A percentile compares a stretch with the other conserved stretches of the same genome.
Evolutionary conservation across 2,797 vertebrate genomes (phyloP).

Genomic region (Lutjanus campechanus): DNA sequence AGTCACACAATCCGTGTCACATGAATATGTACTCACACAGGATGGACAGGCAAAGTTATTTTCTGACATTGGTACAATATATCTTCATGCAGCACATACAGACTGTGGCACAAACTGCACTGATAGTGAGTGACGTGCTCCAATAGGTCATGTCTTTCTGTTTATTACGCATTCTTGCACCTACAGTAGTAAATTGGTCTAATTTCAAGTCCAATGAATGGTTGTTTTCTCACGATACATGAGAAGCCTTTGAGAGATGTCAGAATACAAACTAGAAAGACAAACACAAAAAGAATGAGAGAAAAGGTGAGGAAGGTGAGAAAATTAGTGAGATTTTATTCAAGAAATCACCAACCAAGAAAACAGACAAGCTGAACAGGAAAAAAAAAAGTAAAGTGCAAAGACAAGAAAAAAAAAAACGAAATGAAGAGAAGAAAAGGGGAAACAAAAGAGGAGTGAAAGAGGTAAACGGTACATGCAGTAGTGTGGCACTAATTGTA

Average conservation of each 20-base stretch:
- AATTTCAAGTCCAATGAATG: conserved; percentile 47
- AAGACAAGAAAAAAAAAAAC: conserved; percentile 26
- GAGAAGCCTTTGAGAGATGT: conserved; percentile 10
- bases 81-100: conserved; percentile 4
- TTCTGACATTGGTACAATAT: conserved; percentile 7
- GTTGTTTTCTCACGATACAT: conserved; percentile 18
- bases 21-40: background rate
- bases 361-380: conserved; percentile 64
- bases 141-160: background rate
- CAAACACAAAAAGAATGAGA: conserved; percentile 62
- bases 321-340: conserved; percentile 83
- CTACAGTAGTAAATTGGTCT: background rate
- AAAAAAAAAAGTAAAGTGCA: conserved; percentile 59
- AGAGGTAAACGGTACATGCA: conserved; percentile 21
- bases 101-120: background rate
- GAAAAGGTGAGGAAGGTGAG: conserved; percentile 57
- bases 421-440: conserved; percentile 28
- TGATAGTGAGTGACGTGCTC: background rate
- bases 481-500: background rate
- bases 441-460: conserved; percentile 24
- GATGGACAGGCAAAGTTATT: background rate
- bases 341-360: conserved; percentile 57
- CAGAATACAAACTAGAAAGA: conserved; percentile 20
- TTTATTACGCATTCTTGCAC: background rate
- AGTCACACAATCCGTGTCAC: background rate